Percentiles rank a stretch among this genome's conserved stretches.
Conservation (phyloP, 2,113 vertebrate genomes). For the Percina caprodes region DNA sequence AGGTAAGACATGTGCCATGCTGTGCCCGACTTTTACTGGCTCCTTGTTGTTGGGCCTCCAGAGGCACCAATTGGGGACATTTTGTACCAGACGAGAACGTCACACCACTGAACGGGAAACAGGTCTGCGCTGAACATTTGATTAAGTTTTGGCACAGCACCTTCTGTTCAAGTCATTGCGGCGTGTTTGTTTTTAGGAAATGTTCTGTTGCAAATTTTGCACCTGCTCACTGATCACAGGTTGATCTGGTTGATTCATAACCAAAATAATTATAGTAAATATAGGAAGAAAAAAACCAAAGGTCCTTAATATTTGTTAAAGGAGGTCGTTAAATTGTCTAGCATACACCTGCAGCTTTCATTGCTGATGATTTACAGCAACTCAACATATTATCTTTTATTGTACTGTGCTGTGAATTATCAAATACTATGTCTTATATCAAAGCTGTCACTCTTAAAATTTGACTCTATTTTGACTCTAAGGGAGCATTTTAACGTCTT, state of each 20-base stretch:
- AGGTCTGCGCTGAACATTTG: conserved; percentile 11
- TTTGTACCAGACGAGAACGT: conserved; percentile 48
- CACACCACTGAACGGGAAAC: background rate
- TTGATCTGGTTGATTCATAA: conserved; percentile 9
- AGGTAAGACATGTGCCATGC: conserved; percentile 17
- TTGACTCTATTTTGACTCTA: background rate
- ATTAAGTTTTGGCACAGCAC: conserved; percentile 14
- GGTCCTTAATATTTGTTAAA: background rate
- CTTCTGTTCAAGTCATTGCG: background rate
- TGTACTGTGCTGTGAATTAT: background rate
- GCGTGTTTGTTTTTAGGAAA: conserved; percentile 3
- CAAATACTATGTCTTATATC: background rate
- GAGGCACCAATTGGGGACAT: conserved; percentile 42
- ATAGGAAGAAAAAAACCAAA: background rate
- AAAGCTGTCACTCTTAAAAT: background rate
- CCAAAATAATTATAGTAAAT: background rate
- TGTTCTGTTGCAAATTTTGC: background rate
- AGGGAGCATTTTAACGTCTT: background rate
- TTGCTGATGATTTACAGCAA: background rate
- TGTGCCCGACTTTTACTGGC: conserved; percentile 21
- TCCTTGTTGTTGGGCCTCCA: conserved; percentile 15
- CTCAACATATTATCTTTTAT: background rate
- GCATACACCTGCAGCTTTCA: background rate
- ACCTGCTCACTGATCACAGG: conserved; percentile 6
- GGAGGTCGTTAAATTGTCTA: background rate